Evolutionary conservation across 2,888 invertebrate species (phyloP).

Genomic region (Dryobotodes eremita): DNA sequence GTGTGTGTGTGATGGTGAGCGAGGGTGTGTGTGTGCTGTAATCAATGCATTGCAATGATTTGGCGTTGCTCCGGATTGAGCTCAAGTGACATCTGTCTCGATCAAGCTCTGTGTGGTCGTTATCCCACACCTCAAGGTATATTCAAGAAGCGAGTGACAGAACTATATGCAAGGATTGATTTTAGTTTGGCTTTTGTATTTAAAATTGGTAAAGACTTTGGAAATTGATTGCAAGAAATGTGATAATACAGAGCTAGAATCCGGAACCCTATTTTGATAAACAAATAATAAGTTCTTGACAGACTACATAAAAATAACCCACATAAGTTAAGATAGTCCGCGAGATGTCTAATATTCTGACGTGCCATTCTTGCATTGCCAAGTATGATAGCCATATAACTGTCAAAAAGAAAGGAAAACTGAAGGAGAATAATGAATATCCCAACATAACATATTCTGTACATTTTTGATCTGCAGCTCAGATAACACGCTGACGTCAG

Average conservation of each 20-base stretch:
- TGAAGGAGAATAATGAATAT: slow-evolving; percentile 19
- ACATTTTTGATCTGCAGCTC: slow-evolving; percentile 1
- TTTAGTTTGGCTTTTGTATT: background rate
- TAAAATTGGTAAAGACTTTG: too few species aligned
- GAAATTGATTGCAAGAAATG: too few species aligned
- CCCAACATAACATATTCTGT: slow-evolving; percentile 11
- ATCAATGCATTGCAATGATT: slow-evolving; percentile 37
- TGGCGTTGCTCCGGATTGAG: background rate
- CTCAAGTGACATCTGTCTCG: background rate
- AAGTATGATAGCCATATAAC: background rate
- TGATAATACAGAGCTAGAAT: too few species aligned
- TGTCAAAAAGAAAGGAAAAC: background rate
- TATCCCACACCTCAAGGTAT: background rate
- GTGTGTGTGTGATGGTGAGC: too few species aligned
- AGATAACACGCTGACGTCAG: slow-evolving; percentile 4
- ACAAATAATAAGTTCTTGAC: too few species aligned
- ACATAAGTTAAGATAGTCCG: background rate
- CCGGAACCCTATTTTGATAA: too few species aligned
- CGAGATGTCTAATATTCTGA: background rate
- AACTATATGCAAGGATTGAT: background rate
- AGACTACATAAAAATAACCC: too few species aligned
- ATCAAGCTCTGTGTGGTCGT: background rate
- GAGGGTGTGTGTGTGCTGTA: background rate
- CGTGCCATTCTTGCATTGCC: background rate
- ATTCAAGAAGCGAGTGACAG: background rate